phyloP scores from a whole-genome alignment of 2,888 invertebrate genomes.

The Panzeria rudis region DNA sequence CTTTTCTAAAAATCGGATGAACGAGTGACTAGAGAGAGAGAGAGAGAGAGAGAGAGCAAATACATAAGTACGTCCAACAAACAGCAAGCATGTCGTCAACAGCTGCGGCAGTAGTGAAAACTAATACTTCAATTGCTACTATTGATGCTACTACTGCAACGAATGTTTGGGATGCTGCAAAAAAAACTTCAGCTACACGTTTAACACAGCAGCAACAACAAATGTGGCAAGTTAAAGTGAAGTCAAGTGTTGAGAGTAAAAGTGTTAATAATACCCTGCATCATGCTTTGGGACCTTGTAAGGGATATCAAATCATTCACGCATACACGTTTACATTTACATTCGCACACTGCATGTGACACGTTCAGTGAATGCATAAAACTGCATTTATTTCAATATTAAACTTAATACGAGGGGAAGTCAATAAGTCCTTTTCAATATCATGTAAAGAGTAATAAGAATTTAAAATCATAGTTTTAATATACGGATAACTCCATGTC shows the following conservation, averaged over 20 bases:
- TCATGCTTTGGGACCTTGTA: conserved; percentile 84
- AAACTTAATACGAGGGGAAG: neutral
- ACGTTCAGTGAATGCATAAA: conserved; percentile 15
- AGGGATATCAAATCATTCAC: conserved; percentile 72
- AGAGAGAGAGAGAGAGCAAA: neutral
- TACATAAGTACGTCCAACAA: neutral
- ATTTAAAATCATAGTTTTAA: too few species aligned
- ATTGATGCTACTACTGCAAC: neutral
- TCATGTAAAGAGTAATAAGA: too few species aligned
- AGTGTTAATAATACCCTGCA: conserved; percentile 82
- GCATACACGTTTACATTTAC: neutral
- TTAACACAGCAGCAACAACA: conserved; percentile 43
- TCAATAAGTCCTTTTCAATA: neutral
- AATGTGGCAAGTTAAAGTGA: conserved; percentile 67
- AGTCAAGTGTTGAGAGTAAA: conserved; percentile 70
- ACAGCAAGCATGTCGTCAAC: conserved; percentile 26
- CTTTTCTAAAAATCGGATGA: neutral
- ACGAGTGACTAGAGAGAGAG: neutral
- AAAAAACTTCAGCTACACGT: conserved; percentile 31
- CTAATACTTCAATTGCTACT: conserved; percentile 2
- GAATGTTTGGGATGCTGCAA: neutral
- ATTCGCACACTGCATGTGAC: neutral
- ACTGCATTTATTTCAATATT: neutral
- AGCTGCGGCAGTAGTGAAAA: neutral
- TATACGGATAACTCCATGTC: too few species aligned